phyloP scores from a whole-genome alignment of 2,797 vertebrate species.

The Ctenopoma multispine region DNA sequence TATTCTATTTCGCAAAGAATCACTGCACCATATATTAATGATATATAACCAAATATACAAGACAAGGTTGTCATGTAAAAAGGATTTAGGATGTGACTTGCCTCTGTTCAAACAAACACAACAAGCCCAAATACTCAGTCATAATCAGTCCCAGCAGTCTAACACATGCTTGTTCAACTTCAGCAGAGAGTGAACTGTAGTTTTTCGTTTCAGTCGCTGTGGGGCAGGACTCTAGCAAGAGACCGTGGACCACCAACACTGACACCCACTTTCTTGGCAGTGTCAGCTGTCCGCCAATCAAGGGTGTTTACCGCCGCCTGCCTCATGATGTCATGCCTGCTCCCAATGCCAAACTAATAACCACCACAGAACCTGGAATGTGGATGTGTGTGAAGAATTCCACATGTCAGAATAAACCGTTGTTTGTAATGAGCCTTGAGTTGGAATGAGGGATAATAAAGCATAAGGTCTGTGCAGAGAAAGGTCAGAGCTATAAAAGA shows the following conservation, averaged over 20 bases:
- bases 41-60: slow-evolving; percentile 43
- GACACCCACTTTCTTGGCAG: slow-evolving; percentile 78
- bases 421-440: slow-evolving; percentile 71
- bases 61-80: slow-evolving; percentile 57
- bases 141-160: slow-evolving; percentile 74
- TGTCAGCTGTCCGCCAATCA: slow-evolving; percentile 79
- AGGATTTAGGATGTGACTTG: slow-evolving; percentile 61
- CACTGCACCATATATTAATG: slow-evolving; percentile 46
- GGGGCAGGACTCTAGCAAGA: slow-evolving; percentile 56
- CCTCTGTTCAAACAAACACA: slow-evolving; percentile 74
- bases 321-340: slow-evolving; percentile 80
- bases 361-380: slow-evolving; percentile 65
- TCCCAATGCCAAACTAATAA: slow-evolving; percentile 78
- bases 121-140: slow-evolving; percentile 59
- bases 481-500: slow-evolving; percentile 74
- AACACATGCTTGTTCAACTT: slow-evolving; percentile 61
- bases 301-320: slow-evolving; percentile 78
- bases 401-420: slow-evolving; percentile 69
- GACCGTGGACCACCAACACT: slow-evolving; percentile 79
- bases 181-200: slow-evolving; percentile 42
- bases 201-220: slow-evolving; percentile 51
- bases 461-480: slow-evolving; percentile 47
- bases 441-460: slow-evolving; percentile 69
- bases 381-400: slow-evolving; percentile 72
- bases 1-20: slow-evolving; percentile 46